These are phyloP conservation scores for Drosophila nigromelanica DNA, from an alignment of 1,140 invertebrate species.

Conservation along the genomic window DNA sequence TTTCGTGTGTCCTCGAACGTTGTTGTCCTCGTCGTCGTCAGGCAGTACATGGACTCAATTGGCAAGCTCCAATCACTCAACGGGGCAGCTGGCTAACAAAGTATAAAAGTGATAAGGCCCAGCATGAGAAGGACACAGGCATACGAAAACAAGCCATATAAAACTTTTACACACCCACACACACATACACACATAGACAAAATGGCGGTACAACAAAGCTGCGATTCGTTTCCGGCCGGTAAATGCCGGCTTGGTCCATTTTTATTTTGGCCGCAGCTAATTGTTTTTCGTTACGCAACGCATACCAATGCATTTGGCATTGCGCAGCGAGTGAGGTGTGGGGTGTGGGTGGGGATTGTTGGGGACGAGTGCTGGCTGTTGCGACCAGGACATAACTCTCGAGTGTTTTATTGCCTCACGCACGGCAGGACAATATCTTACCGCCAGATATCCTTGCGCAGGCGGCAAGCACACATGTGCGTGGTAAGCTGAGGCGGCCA, in stretches of 20 bases:
- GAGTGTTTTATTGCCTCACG: slow-evolving; percentile 77
- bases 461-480: slow-evolving; percentile 45
- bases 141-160: slow-evolving; percentile 63
- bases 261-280: slow-evolving; percentile 80
- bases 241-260: slow-evolving; percentile 27
- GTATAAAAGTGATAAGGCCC: slow-evolving; percentile 69
- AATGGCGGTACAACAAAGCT: slow-evolving; percentile 9
- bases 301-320: slow-evolving; percentile 77
- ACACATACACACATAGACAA: slow-evolving; percentile 12
- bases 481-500: slow-evolving; percentile 53
- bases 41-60: slow-evolving; percentile 49
- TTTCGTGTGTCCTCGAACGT: slow-evolving; percentile 26
- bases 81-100: slow-evolving; percentile 45
- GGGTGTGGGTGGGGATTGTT: too few relatives aligned
- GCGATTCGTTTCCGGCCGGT: slow-evolving; percentile 18
- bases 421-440: slow-evolving; percentile 79
- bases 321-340: slow-evolving; percentile 2
- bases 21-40: slow-evolving; percentile 33
- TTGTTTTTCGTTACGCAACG: slow-evolving; percentile 80
- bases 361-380: background rate
- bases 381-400: slow-evolving; percentile 70
- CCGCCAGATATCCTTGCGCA: slow-evolving; percentile 40
- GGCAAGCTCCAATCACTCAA: slow-evolving; percentile 54
- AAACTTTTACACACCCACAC: slow-evolving; percentile 53
- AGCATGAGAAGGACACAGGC: slow-evolving; percentile 2